These are phyloP conservation scores for Psilanteris sp. DNA, from an alignment of 1,140 invertebrate species.

Conservation along the genomic window DNA sequence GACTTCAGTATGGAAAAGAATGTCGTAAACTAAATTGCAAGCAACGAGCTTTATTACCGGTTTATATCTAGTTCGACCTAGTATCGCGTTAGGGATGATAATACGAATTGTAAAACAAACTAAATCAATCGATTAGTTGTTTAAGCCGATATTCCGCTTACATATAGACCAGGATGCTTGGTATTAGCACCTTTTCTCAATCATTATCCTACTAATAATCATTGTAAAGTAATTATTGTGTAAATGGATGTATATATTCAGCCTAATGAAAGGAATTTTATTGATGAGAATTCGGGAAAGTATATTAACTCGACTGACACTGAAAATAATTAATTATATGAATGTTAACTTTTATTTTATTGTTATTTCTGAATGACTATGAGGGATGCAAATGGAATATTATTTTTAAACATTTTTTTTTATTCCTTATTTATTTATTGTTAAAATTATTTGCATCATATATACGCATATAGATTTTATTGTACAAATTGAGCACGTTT, in stretches of 20 bases:
- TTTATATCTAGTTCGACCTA: slow-evolving; percentile 23
- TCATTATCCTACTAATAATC: slow-evolving; percentile 12
- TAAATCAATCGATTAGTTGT: slow-evolving; percentile 44
- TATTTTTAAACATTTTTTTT: no score
- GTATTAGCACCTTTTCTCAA: slow-evolving; percentile 33
- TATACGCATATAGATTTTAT: no score
- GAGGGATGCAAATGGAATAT: no score
- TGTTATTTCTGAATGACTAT: no score
- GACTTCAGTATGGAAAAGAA: not conserved
- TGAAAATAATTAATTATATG: slow-evolving; percentile 21
- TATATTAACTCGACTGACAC: slow-evolving; percentile 32
- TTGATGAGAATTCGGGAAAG: slow-evolving; percentile 39
- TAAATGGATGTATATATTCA: slow-evolving; percentile 34
- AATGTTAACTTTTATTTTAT: no score
- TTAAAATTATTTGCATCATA: no score
- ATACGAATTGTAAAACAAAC: slow-evolving; percentile 23
- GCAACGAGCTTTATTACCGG: slow-evolving; percentile 15
- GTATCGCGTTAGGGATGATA: slow-evolving; percentile 28
- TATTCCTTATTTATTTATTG: no score
- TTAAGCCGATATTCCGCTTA: slow-evolving; percentile 25
- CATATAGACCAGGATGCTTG: slow-evolving; percentile 16
- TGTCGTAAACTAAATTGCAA: not conserved
- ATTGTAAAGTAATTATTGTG: slow-evolving; percentile 40
- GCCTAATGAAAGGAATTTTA: slow-evolving; percentile 37
- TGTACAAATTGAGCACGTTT: no score